These are phyloP conservation scores for Rhinolophus ferrumequinum DNA, from an alignment of 2,113 vertebrate species.

Conservation along the genomic window DNA sequence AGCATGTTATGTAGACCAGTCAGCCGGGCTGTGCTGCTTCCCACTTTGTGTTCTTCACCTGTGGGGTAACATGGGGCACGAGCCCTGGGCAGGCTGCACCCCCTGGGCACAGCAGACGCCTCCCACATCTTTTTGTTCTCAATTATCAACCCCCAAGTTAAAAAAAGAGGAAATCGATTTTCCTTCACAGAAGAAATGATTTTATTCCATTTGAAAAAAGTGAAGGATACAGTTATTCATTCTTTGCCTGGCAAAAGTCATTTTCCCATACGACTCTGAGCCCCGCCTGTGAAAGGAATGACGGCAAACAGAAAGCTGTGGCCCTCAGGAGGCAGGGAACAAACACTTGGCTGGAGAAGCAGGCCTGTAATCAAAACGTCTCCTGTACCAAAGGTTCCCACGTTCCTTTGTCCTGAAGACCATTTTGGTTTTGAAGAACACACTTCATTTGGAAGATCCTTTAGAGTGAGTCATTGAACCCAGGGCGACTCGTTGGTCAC, in stretches of 20 bases:
- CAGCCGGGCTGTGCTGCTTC: too few relatives aligned
- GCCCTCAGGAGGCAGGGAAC: background rate
- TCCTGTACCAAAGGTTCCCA: background rate
- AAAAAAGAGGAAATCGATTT: background rate
- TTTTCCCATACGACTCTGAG: background rate
- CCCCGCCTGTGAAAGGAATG: background rate
- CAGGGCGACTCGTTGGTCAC: background rate
- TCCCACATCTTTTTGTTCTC: background rate
- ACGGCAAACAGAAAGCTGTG: background rate
- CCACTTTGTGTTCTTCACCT: background rate
- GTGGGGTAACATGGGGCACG: fast-evolving
- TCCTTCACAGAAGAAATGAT: slow-evolving; percentile 85
- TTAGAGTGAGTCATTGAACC: background rate
- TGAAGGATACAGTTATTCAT: background rate
- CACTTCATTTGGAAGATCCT: background rate
- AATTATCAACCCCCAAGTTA: background rate
- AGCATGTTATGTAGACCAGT: background rate
- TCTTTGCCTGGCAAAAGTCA: background rate
- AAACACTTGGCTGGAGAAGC: background rate
- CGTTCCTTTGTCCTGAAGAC: background rate
- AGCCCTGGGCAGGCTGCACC: background rate
- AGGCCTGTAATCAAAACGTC: background rate
- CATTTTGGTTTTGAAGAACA: background rate
- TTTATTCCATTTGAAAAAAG: slow-evolving; percentile 60
- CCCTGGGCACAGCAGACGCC: background rate